These are phyloP conservation scores for Physocephala rufipes DNA, from an alignment of 2,888 invertebrate genomes.

Conservation along the genomic window DNA sequence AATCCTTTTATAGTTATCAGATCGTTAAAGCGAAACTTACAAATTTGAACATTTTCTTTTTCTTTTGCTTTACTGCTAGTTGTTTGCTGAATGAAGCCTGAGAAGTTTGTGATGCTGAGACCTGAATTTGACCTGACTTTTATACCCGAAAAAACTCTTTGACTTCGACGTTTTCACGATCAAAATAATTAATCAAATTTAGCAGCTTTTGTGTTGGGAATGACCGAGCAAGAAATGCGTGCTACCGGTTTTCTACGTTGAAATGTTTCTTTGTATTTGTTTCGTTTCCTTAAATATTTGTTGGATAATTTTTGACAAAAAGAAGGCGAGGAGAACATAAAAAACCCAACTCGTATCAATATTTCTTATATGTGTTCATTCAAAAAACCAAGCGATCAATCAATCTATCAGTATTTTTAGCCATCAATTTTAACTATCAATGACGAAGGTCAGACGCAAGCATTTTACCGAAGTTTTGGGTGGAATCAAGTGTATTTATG, in stretches of 20 bases:
- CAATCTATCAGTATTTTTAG: neutral
- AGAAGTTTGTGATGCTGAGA: constrained; percentile 38
- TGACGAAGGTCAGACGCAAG: constrained; percentile 18
- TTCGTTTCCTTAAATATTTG: too few species aligned
- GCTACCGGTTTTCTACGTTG: constrained; percentile 7
- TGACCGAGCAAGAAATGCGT: too few species aligned
- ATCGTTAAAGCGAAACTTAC: constrained; percentile 27
- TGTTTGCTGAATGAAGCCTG: constrained; percentile 23
- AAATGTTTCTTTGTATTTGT: neutral
- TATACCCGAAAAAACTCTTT: constrained; percentile 37
- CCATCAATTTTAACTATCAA: neutral
- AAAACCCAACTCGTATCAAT: too few species aligned
- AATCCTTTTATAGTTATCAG: neutral
- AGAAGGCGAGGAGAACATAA: too few species aligned
- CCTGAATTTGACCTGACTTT: constrained; percentile 30
- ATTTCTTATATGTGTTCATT: too few species aligned
- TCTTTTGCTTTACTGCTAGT: neutral
- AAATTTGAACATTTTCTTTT: constrained; percentile 40
- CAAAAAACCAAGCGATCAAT: neutral
- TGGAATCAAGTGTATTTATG: neutral
- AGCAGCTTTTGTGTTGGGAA: too few species aligned
- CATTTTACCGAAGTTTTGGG: neutral
- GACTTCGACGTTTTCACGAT: too few species aligned
- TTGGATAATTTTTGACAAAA: too few species aligned
- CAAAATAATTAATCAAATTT: too few species aligned